phyloP scores from a whole-genome alignment of 2,113 vertebrate species.

The Ptilorrhoa leucosticta region DNA sequence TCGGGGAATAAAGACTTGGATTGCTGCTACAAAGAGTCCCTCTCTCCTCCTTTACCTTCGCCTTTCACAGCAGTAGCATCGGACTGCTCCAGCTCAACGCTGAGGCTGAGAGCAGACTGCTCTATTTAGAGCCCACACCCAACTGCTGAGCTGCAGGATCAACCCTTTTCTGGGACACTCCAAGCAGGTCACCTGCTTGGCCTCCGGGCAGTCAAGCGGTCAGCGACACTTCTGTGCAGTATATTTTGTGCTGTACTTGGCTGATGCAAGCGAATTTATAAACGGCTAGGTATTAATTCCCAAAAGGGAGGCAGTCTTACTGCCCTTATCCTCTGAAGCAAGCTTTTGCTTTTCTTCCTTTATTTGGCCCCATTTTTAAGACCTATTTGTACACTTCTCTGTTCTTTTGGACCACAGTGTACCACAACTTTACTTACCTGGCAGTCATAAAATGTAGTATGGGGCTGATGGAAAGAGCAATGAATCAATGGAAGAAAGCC shows the following conservation, averaged over 20 bases:
- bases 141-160: too few relatives aligned
- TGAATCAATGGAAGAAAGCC: background rate
- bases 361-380: background rate
- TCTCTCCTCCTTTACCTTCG: too few relatives aligned
- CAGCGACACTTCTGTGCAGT: background rate
- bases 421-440: background rate
- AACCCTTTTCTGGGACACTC: too few relatives aligned
- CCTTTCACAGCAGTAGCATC: too few relatives aligned
- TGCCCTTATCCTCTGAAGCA: background rate
- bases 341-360: background rate
- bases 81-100: too few relatives aligned
- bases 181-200: too few relatives aligned
- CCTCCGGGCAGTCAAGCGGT: too few relatives aligned
- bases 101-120: too few relatives aligned
- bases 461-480: background rate
- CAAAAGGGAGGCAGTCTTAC: background rate
- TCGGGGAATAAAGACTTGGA: too few relatives aligned
- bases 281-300: background rate
- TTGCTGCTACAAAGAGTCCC: too few relatives aligned
- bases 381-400: background rate
- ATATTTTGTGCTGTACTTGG: conserved; percentile 5
- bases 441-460: background rate
- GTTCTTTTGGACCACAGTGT: background rate
- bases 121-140: too few relatives aligned
- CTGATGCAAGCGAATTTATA: conserved; percentile 31